Percentiles rank a stretch among this genome's conserved stretches.
These are phyloP conservation scores for Thelaira solivaga DNA, from an alignment of 2,888 invertebrate species.

Conservation along the genomic window DNA sequence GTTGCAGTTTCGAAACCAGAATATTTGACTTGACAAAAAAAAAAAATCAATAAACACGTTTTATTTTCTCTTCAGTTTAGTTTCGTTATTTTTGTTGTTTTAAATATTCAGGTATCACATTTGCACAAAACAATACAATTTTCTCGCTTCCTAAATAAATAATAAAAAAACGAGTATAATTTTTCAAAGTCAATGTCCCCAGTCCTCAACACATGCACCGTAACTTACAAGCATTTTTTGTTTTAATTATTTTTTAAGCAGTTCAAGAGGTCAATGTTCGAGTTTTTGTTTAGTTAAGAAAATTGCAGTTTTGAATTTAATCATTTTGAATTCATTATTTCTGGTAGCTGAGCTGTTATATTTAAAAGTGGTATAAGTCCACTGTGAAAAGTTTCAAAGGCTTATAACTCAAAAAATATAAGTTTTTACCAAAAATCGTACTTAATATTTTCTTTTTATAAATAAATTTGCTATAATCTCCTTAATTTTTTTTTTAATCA, in stretches of 20 bases:
- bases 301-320: background rate
- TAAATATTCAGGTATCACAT: background rate
- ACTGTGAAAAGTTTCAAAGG: too few species aligned
- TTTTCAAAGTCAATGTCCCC: slow-evolving; percentile 53
- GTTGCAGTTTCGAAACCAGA: slow-evolving; percentile 5
- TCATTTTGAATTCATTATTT: too few species aligned
- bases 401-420: too few species aligned
- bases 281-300: background rate
- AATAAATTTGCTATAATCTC: too few species aligned
- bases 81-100: background rate
- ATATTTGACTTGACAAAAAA: background rate
- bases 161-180: background rate
- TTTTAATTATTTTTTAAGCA: background rate
- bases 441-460: too few species aligned
- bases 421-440: too few species aligned
- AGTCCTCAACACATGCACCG: background rate
- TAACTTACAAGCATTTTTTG: background rate
- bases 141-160: slow-evolving; percentile 9
- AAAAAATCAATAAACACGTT: slow-evolving; percentile 21
- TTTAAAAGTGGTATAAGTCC: too few species aligned
- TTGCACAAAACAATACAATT: slow-evolving; percentile 2
- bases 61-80: slow-evolving; percentile 8
- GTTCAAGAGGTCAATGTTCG: slow-evolving; percentile 40
- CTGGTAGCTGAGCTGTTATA: too few species aligned
- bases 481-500: too few species aligned